A percentile compares a stretch with the other conserved stretches of the same genome.
phyloP scores from a whole-genome alignment of 2,113 vertebrate genomes.

The Planiliza haematocheilus region DNA sequence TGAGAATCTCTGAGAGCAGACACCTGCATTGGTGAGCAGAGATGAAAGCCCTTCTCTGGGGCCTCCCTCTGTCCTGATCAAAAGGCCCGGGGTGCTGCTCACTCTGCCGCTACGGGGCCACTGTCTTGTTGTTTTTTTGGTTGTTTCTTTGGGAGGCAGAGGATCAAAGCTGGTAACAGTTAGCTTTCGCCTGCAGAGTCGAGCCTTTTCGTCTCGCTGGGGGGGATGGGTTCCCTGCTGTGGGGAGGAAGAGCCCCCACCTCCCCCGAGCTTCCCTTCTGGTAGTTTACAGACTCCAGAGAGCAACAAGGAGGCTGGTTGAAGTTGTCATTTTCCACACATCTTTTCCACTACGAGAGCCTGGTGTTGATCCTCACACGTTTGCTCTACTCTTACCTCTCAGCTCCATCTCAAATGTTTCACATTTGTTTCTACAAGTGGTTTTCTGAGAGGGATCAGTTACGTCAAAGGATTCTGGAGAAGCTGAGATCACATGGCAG shows the following conservation, averaged over 20 bases:
- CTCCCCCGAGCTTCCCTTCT: constrained; percentile 69
- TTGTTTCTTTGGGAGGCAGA: constrained; percentile 76
- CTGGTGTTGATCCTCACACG: constrained; percentile 74
- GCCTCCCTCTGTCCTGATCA: constrained; percentile 80
- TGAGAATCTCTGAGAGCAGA: constrained; percentile 77
- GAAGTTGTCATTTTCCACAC: constrained; percentile 81
- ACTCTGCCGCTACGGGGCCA: constrained; percentile 67
- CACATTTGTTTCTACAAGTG: constrained; percentile 81
- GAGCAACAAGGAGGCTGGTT: constrained; percentile 65
- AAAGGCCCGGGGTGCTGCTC: constrained; percentile 82
- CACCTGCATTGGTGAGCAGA: constrained; percentile 75
- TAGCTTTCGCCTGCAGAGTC: constrained; percentile 85
- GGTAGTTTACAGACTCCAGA: constrained; percentile 71
- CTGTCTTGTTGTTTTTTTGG: constrained; percentile 73
- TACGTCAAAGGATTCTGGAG: constrained; percentile 46
- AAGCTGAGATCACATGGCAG: constrained; percentile 11
- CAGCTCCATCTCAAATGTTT: constrained; percentile 71
- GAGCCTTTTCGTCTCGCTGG: constrained; percentile 79
- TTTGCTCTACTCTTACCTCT: constrained; percentile 59
- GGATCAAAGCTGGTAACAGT: constrained; percentile 87
- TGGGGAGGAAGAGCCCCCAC: constrained; percentile 73
- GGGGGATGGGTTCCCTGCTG: constrained; percentile 79
- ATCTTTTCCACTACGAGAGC: constrained; percentile 76
- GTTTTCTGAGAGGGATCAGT: constrained; percentile 62
- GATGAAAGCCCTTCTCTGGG: constrained; percentile 79